Conservation (phyloP, 2,797 vertebrate genomes). For the Coilia nasus region DNA sequence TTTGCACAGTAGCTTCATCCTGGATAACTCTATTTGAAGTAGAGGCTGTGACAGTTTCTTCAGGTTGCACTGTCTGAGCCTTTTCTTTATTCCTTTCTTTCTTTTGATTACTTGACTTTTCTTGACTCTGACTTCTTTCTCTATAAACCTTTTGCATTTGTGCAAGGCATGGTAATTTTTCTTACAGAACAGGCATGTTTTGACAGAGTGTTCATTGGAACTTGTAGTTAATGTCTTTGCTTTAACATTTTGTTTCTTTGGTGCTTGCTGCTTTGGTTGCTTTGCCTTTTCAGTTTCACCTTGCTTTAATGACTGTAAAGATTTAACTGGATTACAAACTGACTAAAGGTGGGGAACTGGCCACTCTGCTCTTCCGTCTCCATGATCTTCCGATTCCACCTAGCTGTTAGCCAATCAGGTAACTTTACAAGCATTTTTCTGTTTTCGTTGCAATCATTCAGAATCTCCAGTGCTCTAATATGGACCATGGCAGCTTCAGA, state of each 20-base stretch:
- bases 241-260: too few species aligned
- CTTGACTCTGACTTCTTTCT: constrained; percentile 34
- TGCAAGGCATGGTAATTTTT: constrained; percentile 39
- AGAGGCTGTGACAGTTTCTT: too few species aligned
- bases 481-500: constrained; percentile 53
- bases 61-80: too few species aligned
- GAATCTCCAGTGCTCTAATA: constrained; percentile 45
- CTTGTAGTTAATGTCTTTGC: constrained; percentile 44
- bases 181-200: constrained; percentile 29
- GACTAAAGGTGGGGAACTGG: too few species aligned
- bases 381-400: constrained; percentile 48
- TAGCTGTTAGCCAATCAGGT: constrained; percentile 47
- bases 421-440: constrained; percentile 48
- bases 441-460: constrained; percentile 55
- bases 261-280: not conserved
- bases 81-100: too few species aligned
- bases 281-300: constrained; percentile 34
- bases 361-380: constrained; percentile 46
- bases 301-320: constrained; percentile 48
- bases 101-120: constrained; percentile 45
- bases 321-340: too few species aligned
- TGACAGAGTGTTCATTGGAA: constrained; percentile 1
- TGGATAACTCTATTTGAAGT: too few species aligned
- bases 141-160: too few species aligned
- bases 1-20: too few species aligned